A percentile compares a stretch with the other conserved stretches of the same genome.
These are phyloP conservation scores for Neomonachus schauinslandi DNA, from an alignment of 2,113 vertebrate genomes.

Conservation along the genomic window DNA sequence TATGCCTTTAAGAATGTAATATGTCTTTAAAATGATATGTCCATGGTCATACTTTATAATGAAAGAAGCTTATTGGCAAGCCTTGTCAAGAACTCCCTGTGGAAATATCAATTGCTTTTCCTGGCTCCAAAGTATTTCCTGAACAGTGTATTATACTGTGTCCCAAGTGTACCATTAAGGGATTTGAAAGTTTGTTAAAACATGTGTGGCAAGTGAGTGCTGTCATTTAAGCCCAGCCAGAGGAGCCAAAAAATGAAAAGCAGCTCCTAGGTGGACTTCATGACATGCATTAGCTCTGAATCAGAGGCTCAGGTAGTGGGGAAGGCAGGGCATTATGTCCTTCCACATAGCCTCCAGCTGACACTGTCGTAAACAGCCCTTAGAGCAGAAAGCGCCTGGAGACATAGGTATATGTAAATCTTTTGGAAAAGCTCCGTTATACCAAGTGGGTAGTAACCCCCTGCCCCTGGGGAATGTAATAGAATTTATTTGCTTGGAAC, in stretches of 20 bases:
- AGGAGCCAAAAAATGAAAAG: slow-evolving; percentile 50
- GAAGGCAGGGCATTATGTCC: not conserved
- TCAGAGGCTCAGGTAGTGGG: not conserved
- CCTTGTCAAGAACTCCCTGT: slow-evolving; percentile 85
- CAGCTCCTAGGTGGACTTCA: not conserved
- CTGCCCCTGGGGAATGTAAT: not conserved
- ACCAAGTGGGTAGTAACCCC: slow-evolving; percentile 42
- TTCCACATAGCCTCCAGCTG: not conserved
- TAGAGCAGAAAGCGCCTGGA: slow-evolving; percentile 36
- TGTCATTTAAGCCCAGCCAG: slow-evolving; percentile 81
- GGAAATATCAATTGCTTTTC: slow-evolving; percentile 93
- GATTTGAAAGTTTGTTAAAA: slow-evolving; percentile 89
- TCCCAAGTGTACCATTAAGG: slow-evolving; percentile 91
- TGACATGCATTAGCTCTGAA: not conserved
- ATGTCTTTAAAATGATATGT: slow-evolving; percentile 80
- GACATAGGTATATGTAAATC: slow-evolving; percentile 61
- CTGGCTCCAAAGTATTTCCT: slow-evolving; percentile 90
- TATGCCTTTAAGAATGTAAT: slow-evolving; percentile 75
- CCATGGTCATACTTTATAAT: slow-evolving; percentile 79
- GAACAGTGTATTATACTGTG: slow-evolving; percentile 85
- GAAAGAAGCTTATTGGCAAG: slow-evolving; percentile 84
- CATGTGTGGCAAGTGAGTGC: slow-evolving; percentile 84
- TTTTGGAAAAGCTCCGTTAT: slow-evolving; percentile 57
- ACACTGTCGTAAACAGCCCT: not conserved
- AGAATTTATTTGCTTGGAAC: not conserved